phyloP scores from a whole-genome alignment of 2,797 vertebrate genomes.

The Paramormyrops hopkinsi region DNA sequence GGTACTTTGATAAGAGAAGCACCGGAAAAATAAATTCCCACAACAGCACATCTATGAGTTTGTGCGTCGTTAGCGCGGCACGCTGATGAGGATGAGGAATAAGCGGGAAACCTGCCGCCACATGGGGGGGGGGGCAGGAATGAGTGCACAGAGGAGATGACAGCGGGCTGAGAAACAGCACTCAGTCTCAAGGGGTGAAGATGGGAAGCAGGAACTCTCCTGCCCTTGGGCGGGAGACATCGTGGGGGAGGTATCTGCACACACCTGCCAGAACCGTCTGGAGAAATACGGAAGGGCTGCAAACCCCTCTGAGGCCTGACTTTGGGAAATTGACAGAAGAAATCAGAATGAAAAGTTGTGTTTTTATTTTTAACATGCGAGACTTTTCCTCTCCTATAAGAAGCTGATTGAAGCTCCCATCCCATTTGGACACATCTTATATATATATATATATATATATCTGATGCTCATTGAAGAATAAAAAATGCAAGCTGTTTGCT shows the following conservation, averaged over 20 bases:
- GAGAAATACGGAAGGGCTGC: neutral
- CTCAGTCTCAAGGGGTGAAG: neutral
- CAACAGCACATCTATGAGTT: neutral
- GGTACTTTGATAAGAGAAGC: neutral
- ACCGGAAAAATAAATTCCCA: slow-evolving; percentile 13
- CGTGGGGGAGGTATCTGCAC: neutral
- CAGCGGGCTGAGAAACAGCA: neutral
- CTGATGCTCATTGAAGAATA: neutral
- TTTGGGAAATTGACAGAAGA: neutral
- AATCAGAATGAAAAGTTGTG: neutral
- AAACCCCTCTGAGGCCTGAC: slow-evolving; percentile 12
- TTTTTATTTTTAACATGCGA: slow-evolving; percentile 2
- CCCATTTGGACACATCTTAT: neutral
- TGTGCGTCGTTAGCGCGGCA: neutral
- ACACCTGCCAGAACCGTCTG: slow-evolving; percentile 11
- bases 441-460: neutral
- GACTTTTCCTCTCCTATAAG: neutral
- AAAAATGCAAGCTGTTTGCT: neutral
- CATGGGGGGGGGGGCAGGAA: neutral
- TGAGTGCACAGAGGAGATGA: neutral
- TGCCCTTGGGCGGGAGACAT: slow-evolving; percentile 7
- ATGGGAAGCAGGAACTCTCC: neutral
- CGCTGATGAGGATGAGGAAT: neutral
- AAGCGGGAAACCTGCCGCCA: neutral
- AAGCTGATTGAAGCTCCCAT: neutral